Base-by-base conservation (phyloP, 2,113 vertebrate genomes). In the Recurvirostra avosetta region DNA sequence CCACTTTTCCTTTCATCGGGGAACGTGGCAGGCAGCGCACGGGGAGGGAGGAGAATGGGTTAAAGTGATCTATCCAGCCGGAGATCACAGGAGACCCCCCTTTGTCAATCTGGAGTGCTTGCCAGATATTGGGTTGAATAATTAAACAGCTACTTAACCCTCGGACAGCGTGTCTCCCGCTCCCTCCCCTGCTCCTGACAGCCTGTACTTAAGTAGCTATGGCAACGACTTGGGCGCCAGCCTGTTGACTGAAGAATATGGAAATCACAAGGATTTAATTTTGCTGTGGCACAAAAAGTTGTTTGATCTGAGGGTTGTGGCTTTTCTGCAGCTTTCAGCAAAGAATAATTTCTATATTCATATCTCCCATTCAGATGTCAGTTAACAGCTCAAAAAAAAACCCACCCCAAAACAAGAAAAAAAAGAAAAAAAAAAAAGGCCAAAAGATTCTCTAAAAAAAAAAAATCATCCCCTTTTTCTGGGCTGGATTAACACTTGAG, bases 231-330 rank as follows among this genome's bases (percentile, higher is more conserved):
- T 62, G 96, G 96, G 94, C 52, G 59, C 91, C 81, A 65, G 94
- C 92, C 92, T 94, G 91, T 72, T 82, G 95, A 88, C 91, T 73
- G 88, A 92, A 90, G 75, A 82, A 86, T 91, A 88, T 94, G 88
- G 96, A 96, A 96, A 97, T 93, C 92, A 81, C 95, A 86, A 93
- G 92, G 93, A 94, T 92, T 90, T 94, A 76, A 90, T 96, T 96
- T 96, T 93, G 77, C 80, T 88, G 88, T 30, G 79, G 79, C 84
- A 90, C 91, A 85, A 82, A 92, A 91, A 94, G 40, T 86, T 95
- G 88, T 93, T 95, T 95, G 94, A 92, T 92, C 56, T 34, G 82
- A 92, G 91, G 63, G 56, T 47, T 96, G 97, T 5, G 91, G 96
- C 79, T 97, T 97, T 74, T 85, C 84, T 68, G 87, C 91, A 88